These are phyloP conservation scores for Thunnus maccoyii DNA, from an alignment of 2,113 vertebrate species.

Conservation along the genomic window DNA sequence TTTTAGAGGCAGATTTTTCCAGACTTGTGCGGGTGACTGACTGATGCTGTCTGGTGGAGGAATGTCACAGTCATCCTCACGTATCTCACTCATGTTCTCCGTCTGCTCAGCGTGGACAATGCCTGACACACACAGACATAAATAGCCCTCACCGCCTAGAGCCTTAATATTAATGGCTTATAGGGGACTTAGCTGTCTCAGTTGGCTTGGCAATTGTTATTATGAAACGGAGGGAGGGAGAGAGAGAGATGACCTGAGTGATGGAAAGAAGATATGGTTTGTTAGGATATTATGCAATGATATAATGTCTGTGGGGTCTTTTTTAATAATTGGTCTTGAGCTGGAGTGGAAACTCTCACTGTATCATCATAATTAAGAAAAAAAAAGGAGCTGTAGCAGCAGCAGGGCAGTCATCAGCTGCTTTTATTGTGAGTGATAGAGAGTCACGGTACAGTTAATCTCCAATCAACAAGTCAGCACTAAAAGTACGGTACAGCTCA, in stretches of 20 bases:
- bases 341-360: slow-evolving; percentile 56
- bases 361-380: slow-evolving; percentile 48
- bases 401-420: not conserved
- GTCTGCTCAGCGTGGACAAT: slow-evolving; percentile 64
- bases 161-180: slow-evolving; percentile 77
- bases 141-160: slow-evolving; percentile 72
- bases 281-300: slow-evolving; percentile 62
- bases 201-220: slow-evolving; percentile 65
- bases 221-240: slow-evolving; percentile 57
- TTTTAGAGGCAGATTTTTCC: slow-evolving; percentile 60
- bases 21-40: slow-evolving; percentile 59
- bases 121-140: slow-evolving; percentile 69
- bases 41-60: slow-evolving; percentile 60
- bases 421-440: no score
- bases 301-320: slow-evolving; percentile 60
- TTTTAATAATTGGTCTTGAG: slow-evolving; percentile 49
- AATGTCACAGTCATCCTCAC: slow-evolving; percentile 70
- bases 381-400: slow-evolving; percentile 31
- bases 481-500: slow-evolving; percentile 7
- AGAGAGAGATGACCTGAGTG: slow-evolving; percentile 50
- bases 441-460: slow-evolving; percentile 27
- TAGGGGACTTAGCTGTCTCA: slow-evolving; percentile 74
- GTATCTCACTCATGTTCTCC: slow-evolving; percentile 66
- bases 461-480: slow-evolving; percentile 50
- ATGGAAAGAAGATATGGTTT: slow-evolving; percentile 61